A percentile compares a stretch with the other conserved stretches of the same genome.
Evolutionary conservation across 1,140 invertebrate species (phyloP).

Genomic region (Zaprionus davidi): DNA sequence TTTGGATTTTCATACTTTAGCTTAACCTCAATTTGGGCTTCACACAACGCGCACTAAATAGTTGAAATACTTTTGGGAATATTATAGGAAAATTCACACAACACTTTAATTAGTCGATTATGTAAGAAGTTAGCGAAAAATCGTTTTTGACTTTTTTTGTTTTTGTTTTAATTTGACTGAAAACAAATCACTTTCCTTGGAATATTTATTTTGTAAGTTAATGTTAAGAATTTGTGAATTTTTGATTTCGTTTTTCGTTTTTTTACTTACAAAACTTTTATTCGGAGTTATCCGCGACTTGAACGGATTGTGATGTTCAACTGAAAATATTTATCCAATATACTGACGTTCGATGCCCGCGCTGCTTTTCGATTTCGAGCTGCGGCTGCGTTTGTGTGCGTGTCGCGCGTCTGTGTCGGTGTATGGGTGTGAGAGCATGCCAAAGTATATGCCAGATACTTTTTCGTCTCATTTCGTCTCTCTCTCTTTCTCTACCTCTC

Average conservation of each 20-base stretch:
- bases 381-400: slow-evolving; percentile 57
- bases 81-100: slow-evolving; percentile 31
- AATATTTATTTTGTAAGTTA: slow-evolving; percentile 6
- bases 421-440: slow-evolving; percentile 49
- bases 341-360: slow-evolving; percentile 82
- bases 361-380: slow-evolving; percentile 73
- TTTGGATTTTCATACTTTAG: slow-evolving; percentile 35
- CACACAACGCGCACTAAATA: slow-evolving; percentile 21
- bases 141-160: slow-evolving; percentile 27
- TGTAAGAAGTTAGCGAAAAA: slow-evolving; percentile 22
- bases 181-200: slow-evolving; percentile 26
- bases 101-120: slow-evolving; percentile 53
- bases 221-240: slow-evolving; percentile 21
- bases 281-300: slow-evolving; percentile 84
- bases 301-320: slow-evolving; percentile 85
- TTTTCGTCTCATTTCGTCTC: slow-evolving; percentile 43
- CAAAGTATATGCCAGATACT: slow-evolving; percentile 46
- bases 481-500: neutral
- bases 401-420: slow-evolving; percentile 31
- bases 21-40: slow-evolving; percentile 64
- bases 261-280: slow-evolving; percentile 84
- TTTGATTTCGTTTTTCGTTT: slow-evolving; percentile 27
- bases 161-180: neutral
- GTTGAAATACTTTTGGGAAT: slow-evolving; percentile 41
- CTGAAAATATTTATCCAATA: slow-evolving; percentile 84